Evolutionary conservation across 2,888 invertebrate genomes (phyloP), one percentile per base, ranked within the genome.

Genomic region (Xanthorhoe spadicearia): DNA sequence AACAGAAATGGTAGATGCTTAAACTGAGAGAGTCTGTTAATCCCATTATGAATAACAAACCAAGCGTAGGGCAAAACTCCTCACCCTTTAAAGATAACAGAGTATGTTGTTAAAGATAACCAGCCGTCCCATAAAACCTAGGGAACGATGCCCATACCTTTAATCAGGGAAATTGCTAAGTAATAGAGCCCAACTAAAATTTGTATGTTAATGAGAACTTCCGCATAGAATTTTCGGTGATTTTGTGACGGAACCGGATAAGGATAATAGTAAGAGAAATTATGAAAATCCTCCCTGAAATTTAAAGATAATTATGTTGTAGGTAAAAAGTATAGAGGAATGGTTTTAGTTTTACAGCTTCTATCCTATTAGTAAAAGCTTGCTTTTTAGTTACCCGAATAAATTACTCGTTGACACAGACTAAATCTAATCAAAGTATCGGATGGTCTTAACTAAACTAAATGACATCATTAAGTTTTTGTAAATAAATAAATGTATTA

Each of bases 161-260:
- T 89, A 89, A 88, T 87, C 86, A 86, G 82, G 82, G 79, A 88
- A 88, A 90, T 88, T 86, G 84, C 86, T 83, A 84, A 86, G 84
- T 86, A 88, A 88, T 87, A 83, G 81, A 80, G 82, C 77, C 76
- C 77, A 80, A 82, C 83, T 82, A 83, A 87, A 87, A 84, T 88
- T 85, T 88, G 82, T 87, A 85, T 86, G 83, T 79, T 86, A 88
- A 87, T 87, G 82, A 81, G 84, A 70, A 74, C 69, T 64, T 77
- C 74, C 78, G 71, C 70, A 73, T 54, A 54, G 75, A 78, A 9
- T 70, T 77, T 75, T 69, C 71, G 73, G 77, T 78, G 74, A 80
- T 81, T 82, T 80, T 70, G 70, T 70, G 69, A 61, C 66, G 66
- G 4, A 13, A 13, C 59, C 58, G 23, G 56, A 63, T 58, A 15